Percentiles rank a stretch among this genome's conserved stretches.
Conservation (phyloP, 2,113 vertebrate genomes). For the Chascanopsetta lugubris region DNA sequence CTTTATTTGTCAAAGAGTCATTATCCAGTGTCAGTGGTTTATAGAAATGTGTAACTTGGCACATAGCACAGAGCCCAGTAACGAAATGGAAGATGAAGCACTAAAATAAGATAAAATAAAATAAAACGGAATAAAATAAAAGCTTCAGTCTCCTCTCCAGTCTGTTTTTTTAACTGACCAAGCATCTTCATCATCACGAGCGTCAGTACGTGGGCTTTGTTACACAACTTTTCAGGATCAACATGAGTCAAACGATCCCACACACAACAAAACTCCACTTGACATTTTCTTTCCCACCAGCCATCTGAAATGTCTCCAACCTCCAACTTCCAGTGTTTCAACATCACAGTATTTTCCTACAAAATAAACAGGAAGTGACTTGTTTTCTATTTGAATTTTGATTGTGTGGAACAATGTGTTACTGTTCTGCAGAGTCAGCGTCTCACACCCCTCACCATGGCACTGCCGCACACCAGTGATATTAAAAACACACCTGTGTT, state of each 20-base stretch:
- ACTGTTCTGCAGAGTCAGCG: background rate
- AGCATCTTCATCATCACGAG: background rate
- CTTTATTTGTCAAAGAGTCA: no score
- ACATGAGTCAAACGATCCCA: background rate
- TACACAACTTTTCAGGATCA: background rate
- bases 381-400: constrained; percentile 7
- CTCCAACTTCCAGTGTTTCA: constrained; percentile 19
- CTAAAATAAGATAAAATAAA: background rate
- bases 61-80: background rate
- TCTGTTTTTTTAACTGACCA: background rate
- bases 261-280: background rate
- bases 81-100: background rate
- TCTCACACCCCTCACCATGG: background rate
- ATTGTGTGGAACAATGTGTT: background rate
- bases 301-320: background rate
- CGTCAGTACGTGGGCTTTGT: background rate
- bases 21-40: background rate
- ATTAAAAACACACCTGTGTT: background rate
- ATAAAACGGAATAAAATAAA: background rate
- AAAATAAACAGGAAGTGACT: constrained; percentile 10
- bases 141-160: background rate
- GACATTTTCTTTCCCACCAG: constrained; percentile 4
- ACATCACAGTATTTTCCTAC: background rate
- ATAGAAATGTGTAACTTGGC: background rate
- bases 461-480: background rate